A percentile compares a stretch with the other conserved stretches of the same genome.
Conservation (phyloP, 2,888 invertebrate genomes). For the Tridacna gigas region DNA sequence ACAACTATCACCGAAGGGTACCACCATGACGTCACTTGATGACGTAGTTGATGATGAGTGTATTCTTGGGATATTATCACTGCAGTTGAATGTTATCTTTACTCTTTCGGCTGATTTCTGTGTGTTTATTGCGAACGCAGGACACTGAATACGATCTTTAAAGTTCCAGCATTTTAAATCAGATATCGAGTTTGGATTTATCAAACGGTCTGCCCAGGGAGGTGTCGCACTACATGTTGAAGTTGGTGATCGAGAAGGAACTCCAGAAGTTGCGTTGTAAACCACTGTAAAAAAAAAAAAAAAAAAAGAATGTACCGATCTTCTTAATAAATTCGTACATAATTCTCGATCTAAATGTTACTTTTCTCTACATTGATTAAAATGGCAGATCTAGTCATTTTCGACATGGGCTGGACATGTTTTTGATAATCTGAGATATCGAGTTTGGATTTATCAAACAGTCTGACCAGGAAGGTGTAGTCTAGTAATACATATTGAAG, state of each 20-base stretch:
- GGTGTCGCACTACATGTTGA: background rate
- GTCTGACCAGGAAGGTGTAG: too few species aligned
- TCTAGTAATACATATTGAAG: too few species aligned
- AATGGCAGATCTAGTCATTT: background rate
- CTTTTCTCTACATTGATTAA: too few species aligned
- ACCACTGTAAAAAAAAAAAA: too few species aligned
- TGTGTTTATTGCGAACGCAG: background rate
- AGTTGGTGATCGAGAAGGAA: background rate
- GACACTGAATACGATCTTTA: background rate
- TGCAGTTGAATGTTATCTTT: constrained; percentile 11
- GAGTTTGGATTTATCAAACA: too few species aligned
- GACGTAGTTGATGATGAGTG: constrained; percentile 1
- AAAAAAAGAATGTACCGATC: too few species aligned
- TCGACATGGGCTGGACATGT: too few species aligned
- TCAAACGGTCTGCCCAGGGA: background rate
- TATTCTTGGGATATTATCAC: background rate
- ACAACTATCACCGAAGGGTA: constrained; percentile 52
- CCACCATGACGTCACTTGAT: constrained; percentile 17
- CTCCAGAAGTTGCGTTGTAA: too few species aligned
- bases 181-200: background rate
- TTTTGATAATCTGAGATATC: too few species aligned
- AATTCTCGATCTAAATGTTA: too few species aligned
- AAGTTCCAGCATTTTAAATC: constrained; percentile 22
- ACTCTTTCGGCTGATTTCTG: background rate
- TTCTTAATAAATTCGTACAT: too few species aligned